Percentiles rank a stretch among this genome's conserved stretches.
phyloP scores from a whole-genome alignment of 2,888 invertebrate species.

The Lepeophtheirus nordmannii region DNA sequence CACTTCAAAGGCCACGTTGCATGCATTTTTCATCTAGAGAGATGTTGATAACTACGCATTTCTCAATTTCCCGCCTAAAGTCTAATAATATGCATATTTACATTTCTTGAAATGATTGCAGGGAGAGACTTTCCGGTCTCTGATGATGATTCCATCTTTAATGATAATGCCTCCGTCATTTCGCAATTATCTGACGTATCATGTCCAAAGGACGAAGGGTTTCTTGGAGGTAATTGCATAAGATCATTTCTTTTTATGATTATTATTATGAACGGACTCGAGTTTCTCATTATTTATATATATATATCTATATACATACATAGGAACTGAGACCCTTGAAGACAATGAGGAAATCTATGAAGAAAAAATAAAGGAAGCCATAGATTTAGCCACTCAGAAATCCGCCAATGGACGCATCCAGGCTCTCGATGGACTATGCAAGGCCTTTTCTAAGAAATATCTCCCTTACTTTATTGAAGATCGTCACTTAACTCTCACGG shows the following conservation, averaged over 20 bases:
- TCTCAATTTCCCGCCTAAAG: no score
- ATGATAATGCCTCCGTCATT: conserved; percentile 22
- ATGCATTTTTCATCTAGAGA: no score
- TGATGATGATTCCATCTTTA: conserved; percentile 21
- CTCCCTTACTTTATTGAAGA: conserved; percentile 23
- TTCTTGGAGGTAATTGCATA: neutral
- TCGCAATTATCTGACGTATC: conserved; percentile 7
- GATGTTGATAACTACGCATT: no score
- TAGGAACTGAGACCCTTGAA: conserved; percentile 33
- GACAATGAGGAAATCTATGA: conserved; percentile 59
- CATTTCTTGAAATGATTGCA: neutral
- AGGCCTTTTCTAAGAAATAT: conserved; percentile 51
- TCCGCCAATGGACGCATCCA: conserved; percentile 63
- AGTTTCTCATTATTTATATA: neutral
- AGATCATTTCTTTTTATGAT: neutral
- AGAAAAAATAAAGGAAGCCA: conserved; percentile 67
- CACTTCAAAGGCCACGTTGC: no score
- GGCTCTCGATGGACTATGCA: conserved; percentile 53
- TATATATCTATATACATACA: neutral
- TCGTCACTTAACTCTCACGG: conserved; percentile 55
- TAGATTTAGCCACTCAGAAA: conserved; percentile 77
- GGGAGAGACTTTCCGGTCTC: neutral
- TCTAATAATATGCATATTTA: no score
- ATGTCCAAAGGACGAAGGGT: neutral
- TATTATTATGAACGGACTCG: neutral